These are phyloP conservation scores for Sus scrofa DNA, from an alignment of 2,113 vertebrate species.

Conservation along the genomic window T2T-Sscrofa CM000814.6:99907501-99908000, in stretches of 20 bases:
- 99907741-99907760: background rate
- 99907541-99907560: background rate
- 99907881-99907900: background rate
- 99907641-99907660: background rate
- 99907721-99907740: background rate
- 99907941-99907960: background rate
- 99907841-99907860: background rate
- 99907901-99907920: background rate
- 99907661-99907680: background rate
- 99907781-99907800: background rate
- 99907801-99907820: background rate
- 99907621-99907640: background rate
- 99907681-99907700: background rate
- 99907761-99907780: background rate
- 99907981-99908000: background rate
- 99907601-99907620: background rate
- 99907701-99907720: background rate
- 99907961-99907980: background rate
- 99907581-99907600: background rate
- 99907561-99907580: background rate
- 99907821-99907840: background rate
- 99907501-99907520: constrained; percentile 11
- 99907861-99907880: background rate
- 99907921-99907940: background rate
- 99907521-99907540: background rate